A percentile compares a stretch with the other conserved stretches of the same genome.
phyloP scores from a whole-genome alignment of 2,888 invertebrate genomes.

The Mythimna lalbum region DNA sequence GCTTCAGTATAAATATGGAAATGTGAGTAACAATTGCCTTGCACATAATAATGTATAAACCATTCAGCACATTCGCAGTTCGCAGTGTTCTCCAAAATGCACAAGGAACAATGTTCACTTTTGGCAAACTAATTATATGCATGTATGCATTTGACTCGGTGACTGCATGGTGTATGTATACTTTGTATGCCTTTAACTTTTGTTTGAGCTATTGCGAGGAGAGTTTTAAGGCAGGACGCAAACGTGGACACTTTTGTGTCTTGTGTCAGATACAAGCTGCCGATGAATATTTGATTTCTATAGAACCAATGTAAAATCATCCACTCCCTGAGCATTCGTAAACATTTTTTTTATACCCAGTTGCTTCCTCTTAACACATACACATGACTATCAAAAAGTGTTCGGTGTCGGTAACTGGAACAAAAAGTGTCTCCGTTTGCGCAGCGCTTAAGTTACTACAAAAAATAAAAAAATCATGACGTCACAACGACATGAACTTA shows the following conservation, averaged over 20 bases:
- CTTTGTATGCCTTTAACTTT: neutral
- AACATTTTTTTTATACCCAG: no score
- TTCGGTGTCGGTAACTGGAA: no score
- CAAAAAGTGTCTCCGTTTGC: no score
- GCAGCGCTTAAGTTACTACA: neutral
- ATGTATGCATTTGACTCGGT: slow-evolving; percentile 16
- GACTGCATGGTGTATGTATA: slow-evolving; percentile 27
- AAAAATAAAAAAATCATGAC: slow-evolving; percentile 7
- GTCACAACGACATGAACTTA: neutral
- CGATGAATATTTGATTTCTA: no score
- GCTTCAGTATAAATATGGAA: slow-evolving; percentile 73
- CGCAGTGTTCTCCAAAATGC: slow-evolving; percentile 17
- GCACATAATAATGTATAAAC: slow-evolving; percentile 27
- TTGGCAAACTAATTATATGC: slow-evolving; percentile 23
- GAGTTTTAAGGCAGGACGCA: neutral
- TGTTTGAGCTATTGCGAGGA: neutral
- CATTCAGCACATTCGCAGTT: slow-evolving; percentile 6
- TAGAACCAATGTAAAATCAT: no score
- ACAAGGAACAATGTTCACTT: slow-evolving; percentile 7
- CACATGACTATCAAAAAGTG: no score
- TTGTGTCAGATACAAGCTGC: no score
- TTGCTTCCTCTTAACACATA: no score
- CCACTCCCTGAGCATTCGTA: no score
- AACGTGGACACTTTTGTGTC: no score
- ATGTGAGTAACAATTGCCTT: slow-evolving; percentile 75